Evolutionary conservation across 2,113 vertebrate species (phyloP), one percentile per base, ranked within the genome.

Genomic region (Garra rufa): DNA sequence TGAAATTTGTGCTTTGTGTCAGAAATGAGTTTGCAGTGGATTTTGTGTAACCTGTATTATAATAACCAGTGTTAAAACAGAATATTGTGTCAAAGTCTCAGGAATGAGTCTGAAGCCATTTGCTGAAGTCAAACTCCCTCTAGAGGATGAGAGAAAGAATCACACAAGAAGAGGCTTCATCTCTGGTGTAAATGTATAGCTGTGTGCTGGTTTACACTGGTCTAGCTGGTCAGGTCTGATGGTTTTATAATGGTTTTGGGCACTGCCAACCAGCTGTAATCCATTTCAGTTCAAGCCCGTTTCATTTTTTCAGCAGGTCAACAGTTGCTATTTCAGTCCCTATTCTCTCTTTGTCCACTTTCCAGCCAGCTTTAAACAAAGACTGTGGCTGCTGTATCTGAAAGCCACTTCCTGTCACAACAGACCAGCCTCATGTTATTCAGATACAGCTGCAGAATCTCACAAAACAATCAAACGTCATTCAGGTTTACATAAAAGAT

Each of bases 81-180:
- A 8, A 69, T 13, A 41, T 14, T 44, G 38, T 41, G n/a, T 71
- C 26, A 69, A 73, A 15, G n/a, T 26, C 43, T 74, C 43, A 26
- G 21, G 13, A 28, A 1, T 9, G 28, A 30, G 46, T 55, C 17
- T n/a, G 15, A 76, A 28, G 26, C 9, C 19, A 77, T 59, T 74
- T 26, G n/a, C 21, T 80, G 81, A 63, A 46, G 52, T 82, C 78
- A 76, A 34, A 41, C 52, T 3, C 78, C 83, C 83, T 81, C 86
- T 85, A 82, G 86, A 77, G 86, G 86, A 82, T 15, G 17, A 34
- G 8, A 87, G 43, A 61, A 26, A 11, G 9, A 70, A 75, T 2
- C 10, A 13, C 48, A 55, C 6, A 4, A 30, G 26, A 19, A 1
- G 17, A 67, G 43, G 15, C 5, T 52, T 52, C 50, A 52, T 52